Evolutionary conservation across 2,888 invertebrate species (phyloP), one percentile per base, ranked within the genome.

Genomic region (Neoitamus cyanurus): DNA sequence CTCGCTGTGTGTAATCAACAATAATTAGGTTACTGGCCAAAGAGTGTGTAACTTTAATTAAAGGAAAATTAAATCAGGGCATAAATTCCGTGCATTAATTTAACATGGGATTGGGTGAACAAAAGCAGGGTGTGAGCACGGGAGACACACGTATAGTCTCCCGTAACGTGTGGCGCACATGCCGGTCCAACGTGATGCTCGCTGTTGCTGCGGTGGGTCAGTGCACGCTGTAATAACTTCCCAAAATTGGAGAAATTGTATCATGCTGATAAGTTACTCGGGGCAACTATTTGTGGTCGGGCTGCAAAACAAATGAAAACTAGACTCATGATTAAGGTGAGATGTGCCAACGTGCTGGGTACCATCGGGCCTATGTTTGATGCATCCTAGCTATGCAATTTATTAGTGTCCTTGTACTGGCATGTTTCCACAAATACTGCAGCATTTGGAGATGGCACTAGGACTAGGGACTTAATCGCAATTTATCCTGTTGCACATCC

Each of bases 11-110:
- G 78, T 80, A 80, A 80, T 80, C 78, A 80, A 80, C 78, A 80
- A 80, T 80, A 80, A 80, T 80, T 80, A 80, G 78, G 78, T 80
- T 80, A 80, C 78, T 80, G 78, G 58, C 78, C 78, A 80, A 80
- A 80, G 78, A 80, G 78, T 80, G 78, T 48, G 78, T 80, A 80
- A 80, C 78, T 80, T 80, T 80, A 80, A 80, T 80, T 80, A 80
- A 80, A 80, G 78, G 78, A 80, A 80, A 80, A 80, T 80, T 80
- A 80, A 80, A 80, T 80, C 78, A 80, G 78, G 31, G 78, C 78
- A 80, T 80, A 80, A 80, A 80, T 80, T 80, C 78, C 78, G 78
- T 80, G 58, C 78, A 80, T 80, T 80, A 80, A 80, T 58, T 80
- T 80, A 80, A 80, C 78, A 80, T 58, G 34, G 78, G 58, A 20